Base-by-base conservation (phyloP, 2,113 vertebrate genomes). In the Pontoporia blainvillei region DNA sequence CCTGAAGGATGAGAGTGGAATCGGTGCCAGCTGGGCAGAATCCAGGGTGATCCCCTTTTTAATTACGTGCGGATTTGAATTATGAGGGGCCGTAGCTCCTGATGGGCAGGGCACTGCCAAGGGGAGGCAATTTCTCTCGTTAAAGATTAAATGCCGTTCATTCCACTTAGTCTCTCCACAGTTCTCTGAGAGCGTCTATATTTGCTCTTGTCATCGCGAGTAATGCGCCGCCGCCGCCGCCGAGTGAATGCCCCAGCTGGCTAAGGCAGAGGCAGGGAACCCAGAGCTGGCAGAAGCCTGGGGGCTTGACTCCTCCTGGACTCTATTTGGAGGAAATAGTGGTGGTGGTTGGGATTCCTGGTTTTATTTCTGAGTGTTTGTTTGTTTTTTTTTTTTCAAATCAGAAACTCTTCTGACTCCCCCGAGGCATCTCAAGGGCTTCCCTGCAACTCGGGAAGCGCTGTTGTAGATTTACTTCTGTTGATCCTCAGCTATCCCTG, bases 41-140 rank as follows among this genome's bases (percentile, higher is more conserved):
- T 90, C 95, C 97, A 96, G 81, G 95, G 84, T 39, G 83, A 49
- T 92, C 95, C 95, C 89, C 93, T 92, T 96, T 97, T 97, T 97
- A 97, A 98, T 97, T 97, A 96, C 94, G 94, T 97, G 97, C 2
- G 4, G 93, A 95, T 90, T 95, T 97, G 97, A 97, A 73, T 95
- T 95, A 97, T 95, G 95, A 97, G 89, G 90, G 94, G 72, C 94
- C 52, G 0, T 4, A 36, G 91, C 94, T 83, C 93, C 85, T 20
- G 4, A 64, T 57, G 94, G 97, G 94, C 2, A n/a, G 89, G 93
- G 95, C 44, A 89, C 84, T 90, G 89, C 72, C 15, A 6, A 46
- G 54, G 73, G 49, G 90, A 95, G 72, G 78, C 82, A 10, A 64
- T 89, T 96, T 91, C 86, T 97, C 91, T 86, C 69, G 31, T 78